A percentile compares a stretch with the other conserved stretches of the same genome.
Evolutionary conservation across 2,888 invertebrate species (phyloP).

Genomic region (Odontomyia ornata): DNA sequence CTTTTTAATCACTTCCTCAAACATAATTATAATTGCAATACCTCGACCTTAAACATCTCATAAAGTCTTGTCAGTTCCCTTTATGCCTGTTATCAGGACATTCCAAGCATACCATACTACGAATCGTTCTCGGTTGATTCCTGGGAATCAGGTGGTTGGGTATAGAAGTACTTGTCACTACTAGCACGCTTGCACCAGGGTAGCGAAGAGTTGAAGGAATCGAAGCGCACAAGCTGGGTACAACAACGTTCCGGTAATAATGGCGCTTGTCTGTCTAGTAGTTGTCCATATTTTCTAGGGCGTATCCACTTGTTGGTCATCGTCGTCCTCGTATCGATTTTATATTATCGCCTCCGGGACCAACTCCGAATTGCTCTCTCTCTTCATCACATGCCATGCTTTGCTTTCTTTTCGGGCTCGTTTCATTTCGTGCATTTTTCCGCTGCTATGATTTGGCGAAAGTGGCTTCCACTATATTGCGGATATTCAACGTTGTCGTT

Average conservation of each 20-base stretch:
- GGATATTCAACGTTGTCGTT: slow-evolving; percentile 1
- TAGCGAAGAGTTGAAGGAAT: neutral
- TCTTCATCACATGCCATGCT: slow-evolving; percentile 8
- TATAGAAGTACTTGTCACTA: neutral
- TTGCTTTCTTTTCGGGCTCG: slow-evolving; percentile 11
- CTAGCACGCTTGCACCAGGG: neutral
- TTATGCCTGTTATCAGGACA: neutral
- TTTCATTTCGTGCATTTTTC: neutral
- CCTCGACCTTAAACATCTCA: neutral
- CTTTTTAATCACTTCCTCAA: neutral
- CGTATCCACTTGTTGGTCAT: slow-evolving; percentile 49
- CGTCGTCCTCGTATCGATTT: slow-evolving; percentile 45
- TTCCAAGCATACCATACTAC: neutral
- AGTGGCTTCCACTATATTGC: slow-evolving; percentile 3
- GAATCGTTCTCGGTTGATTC: neutral
- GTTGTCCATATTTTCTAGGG: slow-evolving; percentile 40
- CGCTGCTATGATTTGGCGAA: neutral
- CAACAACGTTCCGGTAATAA: neutral
- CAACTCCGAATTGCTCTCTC: neutral
- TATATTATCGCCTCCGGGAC: slow-evolving; percentile 41
- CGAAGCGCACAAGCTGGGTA: neutral
- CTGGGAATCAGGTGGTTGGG: neutral
- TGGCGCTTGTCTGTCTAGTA: slow-evolving; percentile 46
- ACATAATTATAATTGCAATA: neutral
- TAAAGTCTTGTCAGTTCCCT: neutral